Evolutionary conservation across 2,888 invertebrate species (phyloP).

Genomic region (Hydrotaea diabolus): DNA sequence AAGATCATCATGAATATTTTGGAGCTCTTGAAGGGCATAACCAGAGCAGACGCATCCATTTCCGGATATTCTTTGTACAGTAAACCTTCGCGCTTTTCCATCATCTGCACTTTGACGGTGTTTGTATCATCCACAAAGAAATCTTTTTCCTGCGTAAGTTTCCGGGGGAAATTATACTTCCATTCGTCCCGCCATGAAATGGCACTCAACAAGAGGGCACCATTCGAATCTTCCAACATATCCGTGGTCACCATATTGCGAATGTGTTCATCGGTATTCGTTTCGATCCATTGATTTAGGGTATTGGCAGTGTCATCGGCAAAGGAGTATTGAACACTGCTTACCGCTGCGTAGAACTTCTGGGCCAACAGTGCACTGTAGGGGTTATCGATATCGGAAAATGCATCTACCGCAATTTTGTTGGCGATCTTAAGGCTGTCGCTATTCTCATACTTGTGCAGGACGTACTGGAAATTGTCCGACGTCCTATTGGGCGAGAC

Average conservation of each 20-base stretch:
- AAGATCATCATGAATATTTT: conserved; percentile 88
- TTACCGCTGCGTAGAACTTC: conserved; percentile 85
- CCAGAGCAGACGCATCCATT: conserved; percentile 80
- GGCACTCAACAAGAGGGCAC: conserved; percentile 91
- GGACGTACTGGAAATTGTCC: conserved; percentile 72
- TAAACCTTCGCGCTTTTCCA: conserved; percentile 82
- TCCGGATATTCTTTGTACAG: conserved; percentile 70
- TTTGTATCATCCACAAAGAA: conserved; percentile 85
- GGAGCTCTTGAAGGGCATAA: conserved; percentile 86
- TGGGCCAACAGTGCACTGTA: conserved; percentile 84
- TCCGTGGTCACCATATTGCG: conserved; percentile 85
- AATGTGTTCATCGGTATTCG: conserved; percentile 90
- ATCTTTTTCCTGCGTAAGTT: conserved; percentile 82
- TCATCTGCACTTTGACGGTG: conserved; percentile 84
- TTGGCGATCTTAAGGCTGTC: conserved; percentile 84
- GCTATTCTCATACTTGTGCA: conserved; percentile 74
- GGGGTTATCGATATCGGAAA: conserved; percentile 82
- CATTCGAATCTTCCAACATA: conserved; percentile 83
- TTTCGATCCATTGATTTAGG: conserved; percentile 91
- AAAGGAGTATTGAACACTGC: conserved; percentile 84
- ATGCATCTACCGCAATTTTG: conserved; percentile 85
- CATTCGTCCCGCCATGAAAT: conserved; percentile 93
- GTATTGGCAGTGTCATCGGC: conserved; percentile 81
- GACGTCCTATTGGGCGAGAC: conserved; percentile 71
- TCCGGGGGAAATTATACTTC: conserved; percentile 86